Evolutionary conservation across 1,140 invertebrate species (phyloP).

Genomic region (Sycophaga agraensis): DNA sequence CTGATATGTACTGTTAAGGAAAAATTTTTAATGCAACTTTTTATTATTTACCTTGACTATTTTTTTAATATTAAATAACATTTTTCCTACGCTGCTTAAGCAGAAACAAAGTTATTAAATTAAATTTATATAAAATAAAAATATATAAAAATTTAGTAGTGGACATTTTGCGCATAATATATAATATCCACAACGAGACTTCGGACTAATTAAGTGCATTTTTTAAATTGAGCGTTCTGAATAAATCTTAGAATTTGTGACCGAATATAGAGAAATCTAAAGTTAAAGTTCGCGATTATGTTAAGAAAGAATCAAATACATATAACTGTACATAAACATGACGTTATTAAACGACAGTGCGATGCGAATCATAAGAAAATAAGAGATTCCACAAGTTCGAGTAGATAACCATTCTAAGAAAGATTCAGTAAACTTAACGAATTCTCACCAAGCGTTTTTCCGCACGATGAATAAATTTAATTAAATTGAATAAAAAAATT

Average conservation of each 20-base stretch:
- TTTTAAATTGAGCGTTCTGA: neutral
- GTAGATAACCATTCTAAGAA: constrained; percentile 1
- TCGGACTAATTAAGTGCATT: constrained; percentile 13
- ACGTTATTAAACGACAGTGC: neutral
- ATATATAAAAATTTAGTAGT: constrained; percentile 26
- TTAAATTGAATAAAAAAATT: too few species aligned
- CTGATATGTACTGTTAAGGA: too few species aligned
- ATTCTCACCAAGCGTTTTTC: constrained; percentile 6
- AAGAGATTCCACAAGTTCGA: neutral
- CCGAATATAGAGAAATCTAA: neutral
- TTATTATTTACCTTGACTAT: too few species aligned
- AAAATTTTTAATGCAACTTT: too few species aligned
- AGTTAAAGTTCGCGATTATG: neutral
- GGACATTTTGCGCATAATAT: constrained; percentile 19
- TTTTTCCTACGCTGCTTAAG: too few species aligned
- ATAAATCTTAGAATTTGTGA: constrained; percentile 7
- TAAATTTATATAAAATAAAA: too few species aligned
- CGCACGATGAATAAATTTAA: neutral
- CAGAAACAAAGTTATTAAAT: too few species aligned
- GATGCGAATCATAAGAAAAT: constrained; percentile 5
- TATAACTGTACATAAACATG: constrained; percentile 19
- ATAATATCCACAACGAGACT: constrained; percentile 1
- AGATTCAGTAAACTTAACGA: constrained; percentile 13
- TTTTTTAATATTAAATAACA: too few species aligned
- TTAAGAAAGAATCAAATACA: constrained; percentile 1